Evolutionary conservation across 2,797 vertebrate species (phyloP).

Genomic region (Amniataba percoides): DNA sequence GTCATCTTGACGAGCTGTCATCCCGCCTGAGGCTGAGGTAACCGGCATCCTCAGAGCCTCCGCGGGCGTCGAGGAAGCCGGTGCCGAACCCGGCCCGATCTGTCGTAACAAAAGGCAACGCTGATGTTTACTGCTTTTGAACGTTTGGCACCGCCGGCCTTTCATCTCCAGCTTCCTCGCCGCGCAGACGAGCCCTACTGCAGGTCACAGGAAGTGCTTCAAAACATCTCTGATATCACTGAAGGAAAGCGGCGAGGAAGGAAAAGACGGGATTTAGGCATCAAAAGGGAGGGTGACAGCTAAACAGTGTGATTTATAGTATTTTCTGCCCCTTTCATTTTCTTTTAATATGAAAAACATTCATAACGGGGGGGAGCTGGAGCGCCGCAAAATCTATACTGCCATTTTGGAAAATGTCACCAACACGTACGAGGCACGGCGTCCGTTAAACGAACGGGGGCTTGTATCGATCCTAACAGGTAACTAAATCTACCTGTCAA

Average conservation of each 20-base stretch:
- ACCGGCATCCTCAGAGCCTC: conserved; percentile 47
- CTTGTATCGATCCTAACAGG: conserved; percentile 75
- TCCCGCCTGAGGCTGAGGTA: conserved; percentile 54
- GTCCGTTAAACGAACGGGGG: conserved; percentile 52
- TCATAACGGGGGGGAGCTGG: conserved; percentile 25
- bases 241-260: conserved; percentile 4
- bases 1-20: conserved; percentile 63
- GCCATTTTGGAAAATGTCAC: conserved; percentile 73
- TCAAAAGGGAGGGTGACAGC: conserved; percentile 13
- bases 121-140: conserved; percentile 56
- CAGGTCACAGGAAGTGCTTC: conserved; percentile 43
- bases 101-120: conserved; percentile 46
- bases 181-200: conserved; percentile 8
- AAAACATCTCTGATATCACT: not conserved
- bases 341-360: conserved; percentile 58
- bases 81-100: conserved; percentile 29
- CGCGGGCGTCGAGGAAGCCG: conserved; percentile 46
- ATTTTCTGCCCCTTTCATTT: conserved; percentile 27
- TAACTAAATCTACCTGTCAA: conserved; percentile 82
- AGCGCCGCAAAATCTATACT: conserved; percentile 65
- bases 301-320: conserved; percentile 43
- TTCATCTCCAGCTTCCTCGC: conserved; percentile 46
- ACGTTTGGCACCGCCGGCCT: conserved; percentile 27
- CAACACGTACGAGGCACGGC: conserved; percentile 28
- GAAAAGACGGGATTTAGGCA: conserved; percentile 22